Evolutionary conservation across 1,140 invertebrate genomes (phyloP), one percentile per base, ranked within the genome.

Genomic region (Asobara japonica): DNA sequence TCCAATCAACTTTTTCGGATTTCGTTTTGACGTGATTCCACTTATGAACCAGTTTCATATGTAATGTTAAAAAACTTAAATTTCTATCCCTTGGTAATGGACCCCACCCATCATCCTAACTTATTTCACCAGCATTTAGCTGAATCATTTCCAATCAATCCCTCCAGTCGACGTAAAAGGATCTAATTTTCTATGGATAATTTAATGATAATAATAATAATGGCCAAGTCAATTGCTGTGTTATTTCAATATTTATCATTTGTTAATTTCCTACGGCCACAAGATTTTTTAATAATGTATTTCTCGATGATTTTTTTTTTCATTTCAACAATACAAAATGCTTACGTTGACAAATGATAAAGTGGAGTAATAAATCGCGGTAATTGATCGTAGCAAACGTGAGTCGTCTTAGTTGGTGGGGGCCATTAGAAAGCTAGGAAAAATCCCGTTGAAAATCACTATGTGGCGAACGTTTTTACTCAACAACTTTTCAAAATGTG

Each of bases 151-250:
- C 18, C 8, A 18, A 38, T 41, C 27, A 38, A 8, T 38, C n/a
- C 36, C 8, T 10, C n/a, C 36, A 16, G n/a, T 60, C 27, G 20
- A 33, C n/a, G n/a, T 31, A 45, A 61, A 31, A 27, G 61, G 61
- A 65, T 65, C 5, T 25, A 60, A 60, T 31, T 62, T 30, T 36
- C 33, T 25, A 65, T 71, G 27, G 69, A 62, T 71, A 71, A 71
- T 71, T 71, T 38, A 71, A n/a, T n/a, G n/a, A n/a, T n/a, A n/a
- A n/a, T n/a, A n/a, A n/a, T n/a, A n/a, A n/a, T n/a, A n/a, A n/a
- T n/a, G n/a, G n/a, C n/a, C n/a, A n/a, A n/a, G n/a, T 71, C 69
- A 65, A 45, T 45, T 13, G n/a, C 18, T 33, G n/a, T 45, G 13
- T 45, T 71, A 56, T 69, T 69, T 48, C 25, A 16, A 16, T 31